Evolutionary conservation across 2,113 vertebrate genomes (phyloP), one percentile per base, ranked within the genome.

Genomic region (Nipponia nippon): DNA sequence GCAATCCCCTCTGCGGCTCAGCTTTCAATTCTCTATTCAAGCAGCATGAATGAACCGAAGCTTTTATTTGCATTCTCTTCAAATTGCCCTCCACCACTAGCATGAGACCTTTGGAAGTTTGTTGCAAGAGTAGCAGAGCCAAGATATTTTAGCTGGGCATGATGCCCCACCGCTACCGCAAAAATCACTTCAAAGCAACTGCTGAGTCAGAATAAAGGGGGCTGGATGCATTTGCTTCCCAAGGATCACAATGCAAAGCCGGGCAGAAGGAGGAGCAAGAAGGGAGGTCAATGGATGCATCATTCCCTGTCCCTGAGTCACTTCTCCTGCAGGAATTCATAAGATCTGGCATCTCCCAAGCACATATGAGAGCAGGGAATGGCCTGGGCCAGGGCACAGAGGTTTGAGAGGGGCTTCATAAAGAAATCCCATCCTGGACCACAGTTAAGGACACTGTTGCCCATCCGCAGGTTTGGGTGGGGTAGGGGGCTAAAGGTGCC

Each of bases 61-160:
- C 81, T 93, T 97, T 96, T 98, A 96, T 97, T 97, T 98, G 96
- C 97, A 96, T 97, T 98, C 96, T 97, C 96, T 96, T 96, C 94
- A 96, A 98, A 97, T 98, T 97, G 97, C 94, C 93, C 96, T 98
- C 93, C 85, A 95, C 96, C 89, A 1, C 95, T 94, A 97, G 96
- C 91, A 96, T 95, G 94, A 98, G 95, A 96, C 96, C 96, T 97
- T 94, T 94, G 93, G 94, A 97, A 97, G 94, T 95, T 98, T 97
- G 90, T 80, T 90, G 92, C 42, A 10, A 95, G 86, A 95, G 79
- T 36, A 92, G 38, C 49, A 38, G 69, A 97, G 96, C 96, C 96
- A 97, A 98, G 95, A 96, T 96, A 96, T 95, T 97, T 96, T 52
- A 94, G 61, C 92, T 17, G 83, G 96, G 95, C 97, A 95, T 92